phyloP scores from a whole-genome alignment of 2,113 vertebrate species.

The Gadus macrocephalus region DNA sequence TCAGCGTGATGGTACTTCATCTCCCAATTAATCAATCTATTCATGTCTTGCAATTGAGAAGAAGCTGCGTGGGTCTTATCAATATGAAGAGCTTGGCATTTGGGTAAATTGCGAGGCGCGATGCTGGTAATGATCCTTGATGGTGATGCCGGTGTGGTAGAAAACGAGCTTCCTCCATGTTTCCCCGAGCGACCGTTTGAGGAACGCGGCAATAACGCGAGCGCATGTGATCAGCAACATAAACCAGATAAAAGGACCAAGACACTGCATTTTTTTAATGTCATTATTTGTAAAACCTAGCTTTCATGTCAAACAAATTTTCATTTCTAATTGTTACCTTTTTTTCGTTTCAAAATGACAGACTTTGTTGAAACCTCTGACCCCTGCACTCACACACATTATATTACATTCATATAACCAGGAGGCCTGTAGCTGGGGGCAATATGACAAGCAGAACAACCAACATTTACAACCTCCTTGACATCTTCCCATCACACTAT shows the following conservation, averaged over 20 bases:
- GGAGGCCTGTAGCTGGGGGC: slow-evolving; percentile 66
- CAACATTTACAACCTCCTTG: slow-evolving; percentile 30
- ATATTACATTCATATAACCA: no score
- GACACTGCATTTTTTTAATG: slow-evolving; percentile 63
- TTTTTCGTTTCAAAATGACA: slow-evolving; percentile 72
- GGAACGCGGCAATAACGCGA: no score
- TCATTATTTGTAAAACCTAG: slow-evolving; percentile 79
- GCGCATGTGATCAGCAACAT: slow-evolving; percentile 13
- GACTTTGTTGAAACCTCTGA: slow-evolving; percentile 56
- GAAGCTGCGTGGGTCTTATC: slow-evolving; percentile 34
- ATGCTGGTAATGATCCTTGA: slow-evolving; percentile 2
- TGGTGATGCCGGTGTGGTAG: no score
- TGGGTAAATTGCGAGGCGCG: slow-evolving; percentile 21
- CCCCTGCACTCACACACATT: no score
- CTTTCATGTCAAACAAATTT: slow-evolving; percentile 84
- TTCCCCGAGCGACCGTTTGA: no score
- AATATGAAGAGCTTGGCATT: slow-evolving; percentile 31
- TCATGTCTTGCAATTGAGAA: slow-evolving; percentile 24
- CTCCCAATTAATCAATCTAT: slow-evolving; percentile 42
- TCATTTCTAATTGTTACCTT: slow-evolving; percentile 64
- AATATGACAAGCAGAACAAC: slow-evolving; percentile 81
- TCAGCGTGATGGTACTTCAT: slow-evolving; percentile 1
- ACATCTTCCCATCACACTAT: no score
- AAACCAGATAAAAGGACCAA: slow-evolving; percentile 22
- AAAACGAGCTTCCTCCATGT: no score